Evolutionary conservation across 2,888 invertebrate species (phyloP), one percentile per base, ranked within the genome.

Genomic region (Cotesia congregata): DNA sequence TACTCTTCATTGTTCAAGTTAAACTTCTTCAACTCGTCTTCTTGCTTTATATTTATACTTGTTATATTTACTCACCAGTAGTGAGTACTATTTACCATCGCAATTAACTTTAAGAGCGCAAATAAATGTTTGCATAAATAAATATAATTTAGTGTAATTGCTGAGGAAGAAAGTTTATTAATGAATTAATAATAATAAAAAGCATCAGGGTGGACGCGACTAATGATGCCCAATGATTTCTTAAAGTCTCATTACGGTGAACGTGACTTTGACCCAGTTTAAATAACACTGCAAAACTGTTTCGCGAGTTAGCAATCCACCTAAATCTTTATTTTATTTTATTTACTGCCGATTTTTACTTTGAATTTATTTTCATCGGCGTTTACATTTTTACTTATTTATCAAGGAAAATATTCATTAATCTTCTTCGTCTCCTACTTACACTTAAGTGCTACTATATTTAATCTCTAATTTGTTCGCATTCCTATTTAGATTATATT

Each of bases 261-360:
- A 88, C 88, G 84, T 83, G 89, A 88, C 89, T 89, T 89, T 89
- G 89, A 89, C 89, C 89, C 84, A 88, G 85, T 86, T 87, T 72
- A 71, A 75, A 50, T 50, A 50, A 50, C 4, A 7, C 50, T 50
- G 50, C 50, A 50, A 84, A 87, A 86, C 84, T 85, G 85, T 84
- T 86, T 82, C 85, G 83, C 78, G 79, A 80, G 83, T 84, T 84
- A 50, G 84, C 83, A 84, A 79, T 80, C 40, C 67, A 73, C 65
- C 73, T 73, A 73, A 73, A 73, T 65, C 50, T 65, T 67, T 20
- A 39, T 64, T 64, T 78, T 78, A 77, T 81, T 39, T 41, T 65
- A 15, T 38, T n/a, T 5, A 15, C 38, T 65, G 9, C n/a, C 40
- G 17, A 39, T 17, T 20, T 41, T 30, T 20, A 62, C 70, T 62